A percentile compares a stretch with the other conserved stretches of the same genome.
Conservation (phyloP, 1,140 invertebrate species). For the Drosophila sulfurigaster region DNA sequence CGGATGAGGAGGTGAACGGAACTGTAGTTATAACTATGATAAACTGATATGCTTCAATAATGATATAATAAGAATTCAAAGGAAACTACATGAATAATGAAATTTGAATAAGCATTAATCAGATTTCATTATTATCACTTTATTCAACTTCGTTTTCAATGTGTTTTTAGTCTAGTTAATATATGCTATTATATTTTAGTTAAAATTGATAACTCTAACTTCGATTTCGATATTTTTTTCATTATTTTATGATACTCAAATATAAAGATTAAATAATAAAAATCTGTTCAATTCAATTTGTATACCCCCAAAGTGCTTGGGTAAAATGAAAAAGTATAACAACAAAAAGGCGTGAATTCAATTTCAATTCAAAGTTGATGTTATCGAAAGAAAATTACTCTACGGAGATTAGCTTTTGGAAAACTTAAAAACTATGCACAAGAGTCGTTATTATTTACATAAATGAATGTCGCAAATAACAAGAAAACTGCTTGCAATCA, state of each 20-base stretch:
- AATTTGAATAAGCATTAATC: no score
- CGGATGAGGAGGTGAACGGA: no score
- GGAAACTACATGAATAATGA: no score
- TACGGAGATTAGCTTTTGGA: no score
- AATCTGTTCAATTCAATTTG: not conserved
- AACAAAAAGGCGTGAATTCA: not conserved
- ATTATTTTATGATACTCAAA: not conserved
- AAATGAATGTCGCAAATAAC: not conserved
- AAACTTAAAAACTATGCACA: not conserved
- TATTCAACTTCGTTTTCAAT: conserved; percentile 17
- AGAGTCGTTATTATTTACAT: not conserved
- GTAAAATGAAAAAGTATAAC: not conserved
- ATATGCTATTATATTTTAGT: not conserved
- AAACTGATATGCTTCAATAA: no score
- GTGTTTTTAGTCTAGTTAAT: not conserved
- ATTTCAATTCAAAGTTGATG: no score
- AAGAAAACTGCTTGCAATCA: not conserved
- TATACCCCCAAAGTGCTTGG: not conserved
- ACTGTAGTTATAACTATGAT: no score
- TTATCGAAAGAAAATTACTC: no score
- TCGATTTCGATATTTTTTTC: not conserved
- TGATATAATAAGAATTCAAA: no score
- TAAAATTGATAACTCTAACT: not conserved
- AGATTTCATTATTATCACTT: conserved; percentile 7
- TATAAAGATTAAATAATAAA: not conserved